Percentiles rank a stretch among this genome's conserved stretches.
These are phyloP conservation scores for Acleris cristana DNA, from an alignment of 2,888 invertebrate species.

Conservation along the genomic window DNA sequence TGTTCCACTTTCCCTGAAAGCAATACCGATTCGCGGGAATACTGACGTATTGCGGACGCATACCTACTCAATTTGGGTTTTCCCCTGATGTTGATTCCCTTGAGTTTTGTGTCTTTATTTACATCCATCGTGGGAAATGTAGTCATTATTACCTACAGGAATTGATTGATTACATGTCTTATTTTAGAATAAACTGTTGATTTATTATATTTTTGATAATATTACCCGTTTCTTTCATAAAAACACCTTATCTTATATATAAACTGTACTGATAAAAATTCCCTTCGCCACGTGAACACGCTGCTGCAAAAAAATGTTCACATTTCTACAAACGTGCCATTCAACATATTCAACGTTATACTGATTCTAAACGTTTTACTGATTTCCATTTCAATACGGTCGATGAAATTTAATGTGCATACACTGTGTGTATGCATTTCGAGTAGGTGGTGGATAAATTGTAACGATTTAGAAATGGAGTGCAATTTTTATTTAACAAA, in stretches of 20 bases:
- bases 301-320: neutral
- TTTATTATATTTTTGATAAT: neutral
- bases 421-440: neutral
- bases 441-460: slow-evolving; percentile 1
- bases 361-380: slow-evolving; percentile 4
- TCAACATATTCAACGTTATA: neutral
- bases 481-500: neutral
- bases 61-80: neutral
- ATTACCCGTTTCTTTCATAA: neutral
- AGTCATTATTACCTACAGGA: neutral
- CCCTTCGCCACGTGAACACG: neutral
- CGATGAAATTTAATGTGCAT: slow-evolving; percentile 12
- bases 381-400: slow-evolving; percentile 22
- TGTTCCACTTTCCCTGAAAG: slow-evolving; percentile 4
- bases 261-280: neutral
- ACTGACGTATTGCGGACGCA: neutral
- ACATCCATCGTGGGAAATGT: neutral
- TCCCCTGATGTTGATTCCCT: neutral
- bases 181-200: neutral
- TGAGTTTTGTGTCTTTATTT: neutral
- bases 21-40: slow-evolving; percentile 1
- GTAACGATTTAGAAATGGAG: neutral
- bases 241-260: neutral
- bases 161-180: neutral
- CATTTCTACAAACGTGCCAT: slow-evolving; percentile 25